A percentile compares a stretch with the other conserved stretches of the same genome.
These are phyloP conservation scores for Phoeniculus purpureus DNA, from an alignment of 2,797 vertebrate species.

Conservation along the genomic window DNA sequence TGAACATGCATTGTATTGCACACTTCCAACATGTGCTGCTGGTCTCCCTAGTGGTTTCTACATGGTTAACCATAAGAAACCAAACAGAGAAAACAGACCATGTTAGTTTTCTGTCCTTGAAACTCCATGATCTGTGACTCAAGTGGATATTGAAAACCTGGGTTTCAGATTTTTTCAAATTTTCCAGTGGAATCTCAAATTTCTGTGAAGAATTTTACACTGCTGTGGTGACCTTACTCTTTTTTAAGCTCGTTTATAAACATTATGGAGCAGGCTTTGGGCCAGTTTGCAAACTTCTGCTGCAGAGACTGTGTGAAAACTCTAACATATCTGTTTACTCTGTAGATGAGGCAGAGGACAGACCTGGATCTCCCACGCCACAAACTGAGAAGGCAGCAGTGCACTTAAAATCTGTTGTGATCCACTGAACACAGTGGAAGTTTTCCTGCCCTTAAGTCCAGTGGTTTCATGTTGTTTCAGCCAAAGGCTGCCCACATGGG, in stretches of 20 bases:
- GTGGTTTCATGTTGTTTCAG: neutral
- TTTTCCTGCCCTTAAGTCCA: neutral
- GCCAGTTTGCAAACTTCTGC: neutral
- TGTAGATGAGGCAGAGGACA: neutral
- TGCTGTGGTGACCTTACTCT: neutral
- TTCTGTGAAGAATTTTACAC: neutral
- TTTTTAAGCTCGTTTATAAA: neutral
- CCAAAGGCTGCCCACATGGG: neutral
- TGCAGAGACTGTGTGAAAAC: neutral
- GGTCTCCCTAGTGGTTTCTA: neutral
- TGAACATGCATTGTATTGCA: neutral
- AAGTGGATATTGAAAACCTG: neutral
- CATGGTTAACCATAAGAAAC: neutral
- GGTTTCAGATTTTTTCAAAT: neutral
- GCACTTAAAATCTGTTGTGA: neutral
- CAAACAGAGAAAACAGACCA: neutral
- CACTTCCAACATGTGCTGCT: neutral
- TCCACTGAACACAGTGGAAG: neutral
- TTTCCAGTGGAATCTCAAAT: conserved; percentile 32
- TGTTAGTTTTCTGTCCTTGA: neutral
- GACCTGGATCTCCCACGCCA: neutral
- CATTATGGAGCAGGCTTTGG: neutral
- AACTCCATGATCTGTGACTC: neutral
- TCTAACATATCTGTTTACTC: neutral
- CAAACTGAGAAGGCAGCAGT: neutral